These are phyloP conservation scores for Nymphalis c-album DNA, from an alignment of 2,888 invertebrate species.

Conservation along the genomic window DNA sequence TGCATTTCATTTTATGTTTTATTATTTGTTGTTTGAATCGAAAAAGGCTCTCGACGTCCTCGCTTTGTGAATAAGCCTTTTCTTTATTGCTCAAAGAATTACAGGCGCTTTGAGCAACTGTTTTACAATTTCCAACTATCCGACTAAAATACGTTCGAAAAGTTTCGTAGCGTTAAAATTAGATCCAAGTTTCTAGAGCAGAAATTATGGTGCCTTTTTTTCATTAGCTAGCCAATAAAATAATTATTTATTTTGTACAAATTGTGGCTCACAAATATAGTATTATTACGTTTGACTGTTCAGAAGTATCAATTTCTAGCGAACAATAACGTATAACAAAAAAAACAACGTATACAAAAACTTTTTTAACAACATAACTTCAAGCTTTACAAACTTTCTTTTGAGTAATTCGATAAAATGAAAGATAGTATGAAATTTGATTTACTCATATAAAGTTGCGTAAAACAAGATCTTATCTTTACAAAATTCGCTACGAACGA, in stretches of 20 bases:
- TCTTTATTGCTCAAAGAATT: constrained; percentile 44
- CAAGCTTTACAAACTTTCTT: background rate
- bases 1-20: constrained; percentile 32
- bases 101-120: constrained; percentile 42
- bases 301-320: background rate
- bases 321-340: background rate
- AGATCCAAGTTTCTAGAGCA: constrained; percentile 29
- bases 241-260: no score
- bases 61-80: constrained; percentile 38
- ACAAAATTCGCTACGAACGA: background rate
- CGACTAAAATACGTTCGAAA: constrained; percentile 32
- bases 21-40: constrained; percentile 37
- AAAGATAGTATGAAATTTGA: constrained; percentile 7
- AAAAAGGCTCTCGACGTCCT: constrained; percentile 29
- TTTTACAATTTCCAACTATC: constrained; percentile 40
- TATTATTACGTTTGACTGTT: background rate
- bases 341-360: no score
- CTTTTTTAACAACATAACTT: background rate
- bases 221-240: background rate
- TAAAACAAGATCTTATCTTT: background rate
- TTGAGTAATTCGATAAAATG: constrained; percentile 1
- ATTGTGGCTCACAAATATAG: background rate
- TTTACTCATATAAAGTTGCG: constrained; percentile 4
- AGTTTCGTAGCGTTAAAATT: constrained; percentile 32
- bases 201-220: constrained; percentile 27